phyloP scores from a whole-genome alignment of 2,113 vertebrate species.

The Camarhynchus parvulus region DNA sequence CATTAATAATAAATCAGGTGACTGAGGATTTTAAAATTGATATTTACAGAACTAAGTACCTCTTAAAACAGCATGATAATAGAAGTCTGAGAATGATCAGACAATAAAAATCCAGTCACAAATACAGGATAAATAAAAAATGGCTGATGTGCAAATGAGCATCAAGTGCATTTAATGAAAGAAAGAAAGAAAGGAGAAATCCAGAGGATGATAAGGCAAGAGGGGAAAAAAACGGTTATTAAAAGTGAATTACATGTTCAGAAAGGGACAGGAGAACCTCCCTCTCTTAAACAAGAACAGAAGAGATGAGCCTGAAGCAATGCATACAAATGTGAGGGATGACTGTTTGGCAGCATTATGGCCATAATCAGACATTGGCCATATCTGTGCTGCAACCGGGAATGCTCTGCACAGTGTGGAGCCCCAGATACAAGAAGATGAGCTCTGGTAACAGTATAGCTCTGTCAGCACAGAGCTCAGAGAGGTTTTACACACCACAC shows the following conservation, averaged over 20 bases:
- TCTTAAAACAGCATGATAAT: not conserved
- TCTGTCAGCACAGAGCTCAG: not conserved
- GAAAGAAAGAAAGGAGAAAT: not conserved
- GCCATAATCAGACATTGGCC: not conserved
- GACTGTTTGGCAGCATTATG: not conserved
- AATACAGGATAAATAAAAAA: not conserved
- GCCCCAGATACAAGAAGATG: fast-evolving
- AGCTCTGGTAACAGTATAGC: not conserved
- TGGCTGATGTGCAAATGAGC: not conserved
- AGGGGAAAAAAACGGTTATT: not conserved
- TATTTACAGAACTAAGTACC: not conserved
- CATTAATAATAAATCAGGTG: not conserved
- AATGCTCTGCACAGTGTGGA: fast-evolving
- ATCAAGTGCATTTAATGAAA: not conserved
- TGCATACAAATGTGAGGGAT: fast-evolving
- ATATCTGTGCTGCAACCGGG: fast-evolving
- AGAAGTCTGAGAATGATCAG: not conserved
- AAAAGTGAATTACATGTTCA: not conserved
- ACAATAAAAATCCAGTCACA: not conserved
- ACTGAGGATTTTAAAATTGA: not conserved
- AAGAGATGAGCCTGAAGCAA: not conserved
- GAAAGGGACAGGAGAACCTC: not conserved
- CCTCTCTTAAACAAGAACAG: not conserved
- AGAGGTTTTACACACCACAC: not conserved
- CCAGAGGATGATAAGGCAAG: not conserved